A percentile compares a stretch with the other conserved stretches of the same genome.
Evolutionary conservation across 2,797 vertebrate genomes (phyloP).

Genomic region (Pachyuromys duprasi): DNA sequence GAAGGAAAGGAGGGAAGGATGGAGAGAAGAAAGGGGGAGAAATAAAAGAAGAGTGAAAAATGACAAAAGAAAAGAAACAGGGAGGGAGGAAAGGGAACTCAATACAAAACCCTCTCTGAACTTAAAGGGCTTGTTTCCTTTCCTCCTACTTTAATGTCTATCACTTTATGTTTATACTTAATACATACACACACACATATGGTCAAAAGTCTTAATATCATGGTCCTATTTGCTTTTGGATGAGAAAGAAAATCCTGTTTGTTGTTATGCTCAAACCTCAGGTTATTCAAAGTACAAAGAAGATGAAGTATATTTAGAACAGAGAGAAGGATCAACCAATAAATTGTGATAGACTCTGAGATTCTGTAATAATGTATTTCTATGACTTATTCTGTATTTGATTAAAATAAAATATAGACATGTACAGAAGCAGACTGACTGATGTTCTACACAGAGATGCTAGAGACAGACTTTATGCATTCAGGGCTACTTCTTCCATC

Average conservation of each 20-base stretch:
- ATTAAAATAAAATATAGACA: neutral
- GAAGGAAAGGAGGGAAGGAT: fast-evolving
- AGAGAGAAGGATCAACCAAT: neutral
- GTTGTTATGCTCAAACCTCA: neutral
- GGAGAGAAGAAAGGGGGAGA: too few relatives aligned
- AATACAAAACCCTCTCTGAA: neutral
- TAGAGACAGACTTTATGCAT: neutral
- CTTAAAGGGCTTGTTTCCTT: neutral
- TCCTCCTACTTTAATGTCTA: neutral
- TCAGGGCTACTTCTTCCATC: neutral
- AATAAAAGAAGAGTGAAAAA: neutral
- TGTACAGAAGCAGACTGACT: neutral
- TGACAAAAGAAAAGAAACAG: too few relatives aligned
- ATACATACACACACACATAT: too few relatives aligned
- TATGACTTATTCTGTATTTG: neutral
- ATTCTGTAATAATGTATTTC: neutral
- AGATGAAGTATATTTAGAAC: neutral
- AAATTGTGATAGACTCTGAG: neutral
- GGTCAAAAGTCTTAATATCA: neutral
- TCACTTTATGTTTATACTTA: neutral
- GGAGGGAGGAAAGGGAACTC: too few relatives aligned
- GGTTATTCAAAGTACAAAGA: neutral
- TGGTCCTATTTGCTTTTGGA: neutral
- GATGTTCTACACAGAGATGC: neutral
- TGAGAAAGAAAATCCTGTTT: neutral